These are phyloP conservation scores for Rhodophaea formosa DNA, from an alignment of 2,888 invertebrate species.

Conservation along the genomic window DNA sequence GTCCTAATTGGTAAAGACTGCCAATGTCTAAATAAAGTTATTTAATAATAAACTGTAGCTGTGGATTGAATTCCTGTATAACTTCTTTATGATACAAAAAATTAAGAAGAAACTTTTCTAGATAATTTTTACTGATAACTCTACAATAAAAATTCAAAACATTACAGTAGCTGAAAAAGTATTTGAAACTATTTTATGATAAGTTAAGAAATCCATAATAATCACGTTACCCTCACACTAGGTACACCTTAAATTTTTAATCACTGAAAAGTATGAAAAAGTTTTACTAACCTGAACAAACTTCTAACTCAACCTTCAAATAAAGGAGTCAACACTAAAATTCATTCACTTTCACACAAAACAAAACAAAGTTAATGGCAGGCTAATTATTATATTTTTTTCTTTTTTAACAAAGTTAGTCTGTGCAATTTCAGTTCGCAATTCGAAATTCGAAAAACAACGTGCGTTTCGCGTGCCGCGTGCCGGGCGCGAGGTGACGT, in stretches of 20 bases:
- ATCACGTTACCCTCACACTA: not conserved
- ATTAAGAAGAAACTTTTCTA: no score
- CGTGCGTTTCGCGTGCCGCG: slow-evolving; percentile 48
- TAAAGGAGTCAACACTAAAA: slow-evolving; percentile 3
- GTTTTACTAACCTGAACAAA: not conserved
- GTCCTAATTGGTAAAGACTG: no score
- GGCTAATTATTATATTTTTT: no score
- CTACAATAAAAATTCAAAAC: no score
- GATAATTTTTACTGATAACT: no score
- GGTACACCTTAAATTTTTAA: not conserved
- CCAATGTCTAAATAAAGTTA: no score
- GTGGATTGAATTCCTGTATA: no score
- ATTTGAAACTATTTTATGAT: not conserved
- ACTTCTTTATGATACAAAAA: no score
- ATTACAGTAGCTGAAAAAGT: no score
- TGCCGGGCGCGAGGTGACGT: slow-evolving; percentile 42
- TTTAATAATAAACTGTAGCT: no score
- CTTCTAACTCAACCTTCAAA: slow-evolving; percentile 14
- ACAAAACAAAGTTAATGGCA: slow-evolving; percentile 6
- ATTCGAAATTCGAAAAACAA: slow-evolving; percentile 31
- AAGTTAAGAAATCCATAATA: not conserved
- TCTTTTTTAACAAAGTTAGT: not conserved
- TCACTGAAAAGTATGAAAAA: not conserved
- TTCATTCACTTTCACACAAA: slow-evolving; percentile 18
- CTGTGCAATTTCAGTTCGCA: slow-evolving; percentile 14